These are phyloP conservation scores for Synanthedon vespiformis DNA, from an alignment of 2,888 invertebrate species.

Conservation along the genomic window DNA sequence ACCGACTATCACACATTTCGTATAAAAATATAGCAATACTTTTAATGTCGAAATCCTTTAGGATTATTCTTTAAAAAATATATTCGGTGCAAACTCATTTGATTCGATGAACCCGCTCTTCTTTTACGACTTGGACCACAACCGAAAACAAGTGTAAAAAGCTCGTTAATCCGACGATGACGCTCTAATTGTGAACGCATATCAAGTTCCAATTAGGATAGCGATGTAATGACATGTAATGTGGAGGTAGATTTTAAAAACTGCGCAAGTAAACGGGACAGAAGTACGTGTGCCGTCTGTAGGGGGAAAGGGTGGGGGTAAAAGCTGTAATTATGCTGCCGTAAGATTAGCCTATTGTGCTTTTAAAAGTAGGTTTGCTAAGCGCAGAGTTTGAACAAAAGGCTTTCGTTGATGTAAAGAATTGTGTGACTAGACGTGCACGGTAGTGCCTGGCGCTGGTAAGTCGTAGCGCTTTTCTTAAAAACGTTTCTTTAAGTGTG, in stretches of 20 bases:
- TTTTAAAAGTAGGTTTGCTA: not conserved
- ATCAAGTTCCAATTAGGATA: conserved; percentile 58
- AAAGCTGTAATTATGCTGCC: not conserved
- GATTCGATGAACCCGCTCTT: conserved; percentile 2
- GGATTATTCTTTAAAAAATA: too few relatives aligned
- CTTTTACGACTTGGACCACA: conserved; percentile 10
- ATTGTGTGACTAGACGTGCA: not conserved
- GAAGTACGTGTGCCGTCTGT: not conserved
- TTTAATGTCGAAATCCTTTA: too few relatives aligned
- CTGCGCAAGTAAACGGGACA: not conserved
- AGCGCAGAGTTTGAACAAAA: not conserved
- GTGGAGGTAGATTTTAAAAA: not conserved
- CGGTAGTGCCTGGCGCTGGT: not conserved
- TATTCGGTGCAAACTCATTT: too few relatives aligned
- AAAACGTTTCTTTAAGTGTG: not conserved
- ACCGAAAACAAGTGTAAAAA: conserved; percentile 34
- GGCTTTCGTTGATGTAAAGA: not conserved
- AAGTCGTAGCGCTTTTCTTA: not conserved
- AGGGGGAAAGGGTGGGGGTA: not conserved
- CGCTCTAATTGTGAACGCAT: conserved; percentile 51
- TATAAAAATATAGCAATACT: not conserved
- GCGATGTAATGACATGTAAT: not conserved
- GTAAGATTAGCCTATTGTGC: not conserved
- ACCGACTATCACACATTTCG: not conserved
- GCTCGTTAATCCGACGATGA: conserved; percentile 49